Conservation (phyloP, 1,140 invertebrate species). For the Anastrepha obliqua region DNA sequence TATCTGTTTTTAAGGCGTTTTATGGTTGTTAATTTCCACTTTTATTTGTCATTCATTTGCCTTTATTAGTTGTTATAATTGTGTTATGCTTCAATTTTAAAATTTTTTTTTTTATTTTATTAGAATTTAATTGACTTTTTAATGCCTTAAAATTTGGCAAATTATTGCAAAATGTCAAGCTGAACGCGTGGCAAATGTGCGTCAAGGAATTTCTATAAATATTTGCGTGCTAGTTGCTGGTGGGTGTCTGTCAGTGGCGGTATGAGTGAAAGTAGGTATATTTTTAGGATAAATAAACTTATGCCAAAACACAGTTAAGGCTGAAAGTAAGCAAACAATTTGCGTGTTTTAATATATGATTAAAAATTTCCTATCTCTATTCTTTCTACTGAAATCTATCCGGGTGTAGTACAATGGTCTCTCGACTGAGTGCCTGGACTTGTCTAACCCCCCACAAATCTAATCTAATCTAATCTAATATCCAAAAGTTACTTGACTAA, state of each 20-base stretch:
- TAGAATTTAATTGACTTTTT: conserved; percentile 30
- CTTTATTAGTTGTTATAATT: conserved; percentile 33
- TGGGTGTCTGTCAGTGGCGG: background rate
- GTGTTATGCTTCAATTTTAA: background rate
- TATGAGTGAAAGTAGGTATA: background rate
- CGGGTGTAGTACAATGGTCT: too few relatives aligned
- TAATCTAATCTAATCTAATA: too few relatives aligned
- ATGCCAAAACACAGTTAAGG: too few relatives aligned
- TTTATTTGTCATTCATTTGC: background rate
- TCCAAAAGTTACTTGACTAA: too few relatives aligned
- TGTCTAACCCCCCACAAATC: too few relatives aligned
- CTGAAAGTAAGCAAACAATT: too few relatives aligned
- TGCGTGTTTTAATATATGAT: too few relatives aligned
- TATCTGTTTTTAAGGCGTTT: conserved; percentile 33
- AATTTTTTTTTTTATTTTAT: background rate
- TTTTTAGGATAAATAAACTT: too few relatives aligned
- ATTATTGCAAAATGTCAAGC: background rate
- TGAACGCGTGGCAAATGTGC: conserved; percentile 21
- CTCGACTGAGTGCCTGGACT: too few relatives aligned
- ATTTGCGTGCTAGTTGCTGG: background rate
- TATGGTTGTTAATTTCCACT: conserved; percentile 1
- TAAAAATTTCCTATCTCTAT: too few relatives aligned
- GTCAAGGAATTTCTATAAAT: background rate
- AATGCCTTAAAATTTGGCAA: background rate
- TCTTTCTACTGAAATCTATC: too few relatives aligned